phyloP scores from a whole-genome alignment of 2,113 vertebrate species.

The Platycercus adscitus region DNA sequence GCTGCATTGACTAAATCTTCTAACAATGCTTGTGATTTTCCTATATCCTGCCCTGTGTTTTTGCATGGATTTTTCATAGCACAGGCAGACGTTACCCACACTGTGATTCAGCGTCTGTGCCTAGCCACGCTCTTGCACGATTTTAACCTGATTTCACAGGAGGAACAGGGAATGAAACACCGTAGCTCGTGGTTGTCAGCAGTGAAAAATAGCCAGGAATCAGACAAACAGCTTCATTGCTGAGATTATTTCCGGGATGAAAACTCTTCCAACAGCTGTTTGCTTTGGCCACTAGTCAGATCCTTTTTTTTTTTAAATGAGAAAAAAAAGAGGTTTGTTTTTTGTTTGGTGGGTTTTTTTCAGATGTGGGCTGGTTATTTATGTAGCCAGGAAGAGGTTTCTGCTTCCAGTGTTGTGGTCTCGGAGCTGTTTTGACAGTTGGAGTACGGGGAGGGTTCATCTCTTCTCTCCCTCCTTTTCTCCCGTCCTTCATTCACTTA shows the following conservation, averaged over 20 bases:
- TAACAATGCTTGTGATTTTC: slow-evolving; percentile 37
- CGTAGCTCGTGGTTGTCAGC: slow-evolving; percentile 74
- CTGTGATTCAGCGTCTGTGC: slow-evolving; percentile 57
- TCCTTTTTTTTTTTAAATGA: not conserved
- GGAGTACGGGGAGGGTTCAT: slow-evolving; percentile 49
- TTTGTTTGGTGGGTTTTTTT: slow-evolving; percentile 44
- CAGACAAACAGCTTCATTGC: slow-evolving; percentile 83
- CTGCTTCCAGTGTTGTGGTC: slow-evolving; percentile 76
- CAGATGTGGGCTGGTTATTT: slow-evolving; percentile 76
- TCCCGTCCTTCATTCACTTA: slow-evolving; percentile 43
- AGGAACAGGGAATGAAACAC: slow-evolving; percentile 57
- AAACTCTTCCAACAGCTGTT: slow-evolving; percentile 84
- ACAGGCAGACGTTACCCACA: not conserved
- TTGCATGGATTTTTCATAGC: slow-evolving; percentile 44
- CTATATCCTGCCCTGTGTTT: slow-evolving; percentile 49
- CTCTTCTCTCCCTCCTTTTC: slow-evolving; percentile 34
- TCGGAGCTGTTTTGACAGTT: slow-evolving; percentile 82
- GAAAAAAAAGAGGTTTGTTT: not conserved
- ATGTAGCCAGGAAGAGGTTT: slow-evolving; percentile 80
- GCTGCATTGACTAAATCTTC: slow-evolving; percentile 24
- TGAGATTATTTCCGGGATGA: slow-evolving; percentile 84
- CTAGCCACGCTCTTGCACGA: slow-evolving; percentile 23
- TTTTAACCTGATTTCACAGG: slow-evolving; percentile 76
- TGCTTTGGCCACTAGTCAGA: slow-evolving; percentile 78
- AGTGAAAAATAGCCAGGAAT: slow-evolving; percentile 83